Percentiles rank a stretch among this genome's conserved stretches.
These are phyloP conservation scores for Selenia dentaria DNA, from an alignment of 2,888 invertebrate genomes.

Conservation along the genomic window DNA sequence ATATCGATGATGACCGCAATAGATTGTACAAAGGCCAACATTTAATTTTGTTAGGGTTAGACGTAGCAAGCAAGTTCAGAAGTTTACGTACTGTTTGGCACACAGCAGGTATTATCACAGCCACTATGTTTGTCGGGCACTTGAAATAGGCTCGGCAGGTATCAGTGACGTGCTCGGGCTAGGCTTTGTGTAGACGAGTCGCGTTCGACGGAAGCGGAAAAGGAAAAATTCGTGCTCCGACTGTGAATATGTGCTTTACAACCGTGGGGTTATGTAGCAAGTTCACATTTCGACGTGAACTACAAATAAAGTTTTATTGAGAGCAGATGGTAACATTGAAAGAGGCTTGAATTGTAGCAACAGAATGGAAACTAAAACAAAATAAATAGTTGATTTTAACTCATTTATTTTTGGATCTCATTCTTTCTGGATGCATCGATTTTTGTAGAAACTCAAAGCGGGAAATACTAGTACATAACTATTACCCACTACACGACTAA, in stretches of 20 bases:
- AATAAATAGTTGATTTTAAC: no score
- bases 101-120: background rate
- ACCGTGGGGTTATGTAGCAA: constrained; percentile 2
- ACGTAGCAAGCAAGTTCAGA: no score
- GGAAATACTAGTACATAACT: no score
- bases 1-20: no score
- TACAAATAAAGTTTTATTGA: background rate
- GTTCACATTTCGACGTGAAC: background rate
- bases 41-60: no score
- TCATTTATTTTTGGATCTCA: no score
- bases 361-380: no score
- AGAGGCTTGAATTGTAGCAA: background rate
- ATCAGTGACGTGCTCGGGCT: constrained; percentile 21
- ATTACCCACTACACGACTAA: no score
- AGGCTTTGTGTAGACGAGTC: constrained; percentile 25
- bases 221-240: constrained; percentile 23
- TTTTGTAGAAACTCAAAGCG: no score
- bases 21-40: no score
- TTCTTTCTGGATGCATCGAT: no score
- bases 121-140: constrained; percentile 15
- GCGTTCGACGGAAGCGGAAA: constrained; percentile 26
- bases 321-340: background rate
- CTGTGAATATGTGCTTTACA: constrained; percentile 18
- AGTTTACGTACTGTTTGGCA: constrained; percentile 6
- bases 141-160: constrained; percentile 22